Evolutionary conservation across 1,140 invertebrate genomes (phyloP).

Genomic region (Plodia interpunctella): DNA sequence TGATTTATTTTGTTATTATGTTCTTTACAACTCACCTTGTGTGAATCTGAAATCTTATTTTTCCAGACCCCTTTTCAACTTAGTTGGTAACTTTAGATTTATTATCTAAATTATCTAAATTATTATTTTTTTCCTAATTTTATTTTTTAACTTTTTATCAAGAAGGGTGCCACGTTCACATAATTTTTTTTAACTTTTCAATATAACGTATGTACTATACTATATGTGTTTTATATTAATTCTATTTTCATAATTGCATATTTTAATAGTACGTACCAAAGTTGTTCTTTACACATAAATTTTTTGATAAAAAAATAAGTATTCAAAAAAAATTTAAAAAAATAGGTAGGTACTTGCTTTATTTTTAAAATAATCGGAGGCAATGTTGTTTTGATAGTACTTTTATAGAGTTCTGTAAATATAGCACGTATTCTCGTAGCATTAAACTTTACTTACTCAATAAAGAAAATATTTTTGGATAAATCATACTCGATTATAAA

Average conservation of each 20-base stretch:
- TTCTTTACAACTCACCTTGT: neutral
- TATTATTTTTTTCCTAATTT: no score
- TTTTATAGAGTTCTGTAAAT: neutral
- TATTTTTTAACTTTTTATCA: no score
- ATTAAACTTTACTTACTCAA: neutral
- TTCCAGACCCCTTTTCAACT: no score
- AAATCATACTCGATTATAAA: neutral
- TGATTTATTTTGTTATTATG: slow-evolving; percentile 8
- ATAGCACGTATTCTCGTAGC: neutral
- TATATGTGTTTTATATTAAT: slow-evolving; percentile 17
- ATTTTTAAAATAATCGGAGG: neutral
- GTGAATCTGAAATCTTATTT: no score
- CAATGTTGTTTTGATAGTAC: neutral
- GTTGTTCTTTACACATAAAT: neutral
- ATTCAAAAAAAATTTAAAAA: neutral
- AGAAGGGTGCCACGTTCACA: no score
- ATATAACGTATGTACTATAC: neutral
- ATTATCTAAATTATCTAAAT: no score
- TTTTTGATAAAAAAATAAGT: neutral
- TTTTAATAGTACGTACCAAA: neutral
- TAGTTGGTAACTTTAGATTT: no score
- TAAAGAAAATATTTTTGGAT: neutral
- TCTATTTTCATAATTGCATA: neutral
- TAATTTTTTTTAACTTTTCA: no score
- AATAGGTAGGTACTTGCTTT: no score